Conservation (phyloP, 2,797 vertebrate species). For the Takifugu ocellatus region DNA sequence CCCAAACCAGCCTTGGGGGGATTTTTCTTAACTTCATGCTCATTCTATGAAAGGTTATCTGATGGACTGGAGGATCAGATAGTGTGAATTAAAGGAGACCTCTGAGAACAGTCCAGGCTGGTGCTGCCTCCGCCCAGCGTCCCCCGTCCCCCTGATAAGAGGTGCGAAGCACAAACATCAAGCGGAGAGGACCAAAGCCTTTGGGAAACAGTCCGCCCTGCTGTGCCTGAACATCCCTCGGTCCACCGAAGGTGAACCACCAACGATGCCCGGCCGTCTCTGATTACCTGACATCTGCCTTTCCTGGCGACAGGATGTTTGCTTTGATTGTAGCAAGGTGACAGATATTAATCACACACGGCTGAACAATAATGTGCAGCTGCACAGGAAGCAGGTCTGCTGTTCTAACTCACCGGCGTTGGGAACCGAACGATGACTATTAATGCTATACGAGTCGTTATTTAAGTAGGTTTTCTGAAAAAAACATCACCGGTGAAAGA, state of each 20-base stretch:
- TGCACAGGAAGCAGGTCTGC: slow-evolving; percentile 48
- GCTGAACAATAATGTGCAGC: slow-evolving; percentile 38
- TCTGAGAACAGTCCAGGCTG: slow-evolving; percentile 28
- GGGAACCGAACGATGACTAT: no score
- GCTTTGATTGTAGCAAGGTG: slow-evolving; percentile 41
- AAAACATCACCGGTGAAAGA: slow-evolving; percentile 16
- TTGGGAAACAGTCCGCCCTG: slow-evolving; percentile 35
- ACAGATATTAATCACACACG: slow-evolving; percentile 39
- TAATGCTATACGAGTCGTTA: neutral
- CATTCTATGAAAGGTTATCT: slow-evolving; percentile 50
- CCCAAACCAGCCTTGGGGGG: slow-evolving; percentile 36
- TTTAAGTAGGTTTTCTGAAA: slow-evolving; percentile 6
- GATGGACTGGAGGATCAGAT: slow-evolving; percentile 49
- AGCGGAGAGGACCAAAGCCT: slow-evolving; percentile 5
- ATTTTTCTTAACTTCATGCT: slow-evolving; percentile 46
- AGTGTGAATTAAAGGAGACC: slow-evolving; percentile 57
- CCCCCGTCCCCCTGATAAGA: slow-evolving; percentile 46
- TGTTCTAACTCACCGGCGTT: slow-evolving; percentile 2
- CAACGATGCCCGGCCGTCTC: neutral
- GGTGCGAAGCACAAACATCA: slow-evolving; percentile 34
- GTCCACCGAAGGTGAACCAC: neutral
- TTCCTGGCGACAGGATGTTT: slow-evolving; percentile 48
- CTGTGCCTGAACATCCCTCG: slow-evolving; percentile 21
- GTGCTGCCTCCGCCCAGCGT: slow-evolving; percentile 37
- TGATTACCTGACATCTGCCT: slow-evolving; percentile 15